phyloP scores from a whole-genome alignment of 2,797 vertebrate genomes.

The Cossypha niveicapilla region DNA sequence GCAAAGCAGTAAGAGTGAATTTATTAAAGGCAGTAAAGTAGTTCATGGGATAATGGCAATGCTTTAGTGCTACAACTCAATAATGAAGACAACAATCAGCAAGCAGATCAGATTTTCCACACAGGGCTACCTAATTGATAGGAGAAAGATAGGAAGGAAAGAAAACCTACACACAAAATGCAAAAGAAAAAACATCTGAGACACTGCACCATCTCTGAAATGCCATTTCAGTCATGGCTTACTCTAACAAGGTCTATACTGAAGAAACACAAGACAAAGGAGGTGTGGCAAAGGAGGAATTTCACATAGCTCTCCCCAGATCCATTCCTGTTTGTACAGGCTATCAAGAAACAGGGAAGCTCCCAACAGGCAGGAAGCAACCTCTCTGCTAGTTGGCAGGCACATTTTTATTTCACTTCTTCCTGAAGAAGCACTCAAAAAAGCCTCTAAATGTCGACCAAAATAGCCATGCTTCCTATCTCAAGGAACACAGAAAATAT shows the following conservation, averaged over 20 bases:
- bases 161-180: not conserved
- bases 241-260: not conserved
- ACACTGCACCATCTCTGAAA: not conserved
- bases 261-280: not conserved
- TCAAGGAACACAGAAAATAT: not conserved
- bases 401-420: not conserved
- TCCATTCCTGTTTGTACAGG: not conserved
- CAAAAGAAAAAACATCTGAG: not conserved
- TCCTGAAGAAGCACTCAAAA: not conserved
- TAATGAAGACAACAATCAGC: slow-evolving; percentile 19
- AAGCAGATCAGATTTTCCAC: slow-evolving; percentile 44
- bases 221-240: not conserved
- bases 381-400: not conserved
- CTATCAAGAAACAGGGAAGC: not conserved
- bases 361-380: not conserved
- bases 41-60: slow-evolving; percentile 3
- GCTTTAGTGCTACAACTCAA: slow-evolving; percentile 2
- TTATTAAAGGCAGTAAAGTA: not conserved
- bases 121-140: not conserved
- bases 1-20: not conserved
- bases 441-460: not conserved
- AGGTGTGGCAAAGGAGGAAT: not conserved
- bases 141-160: not conserved
- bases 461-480: not conserved
- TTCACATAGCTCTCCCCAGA: not conserved